Evolutionary conservation across 1,140 invertebrate genomes (phyloP).

Genomic region (Drosophila grimshawi): DNA sequence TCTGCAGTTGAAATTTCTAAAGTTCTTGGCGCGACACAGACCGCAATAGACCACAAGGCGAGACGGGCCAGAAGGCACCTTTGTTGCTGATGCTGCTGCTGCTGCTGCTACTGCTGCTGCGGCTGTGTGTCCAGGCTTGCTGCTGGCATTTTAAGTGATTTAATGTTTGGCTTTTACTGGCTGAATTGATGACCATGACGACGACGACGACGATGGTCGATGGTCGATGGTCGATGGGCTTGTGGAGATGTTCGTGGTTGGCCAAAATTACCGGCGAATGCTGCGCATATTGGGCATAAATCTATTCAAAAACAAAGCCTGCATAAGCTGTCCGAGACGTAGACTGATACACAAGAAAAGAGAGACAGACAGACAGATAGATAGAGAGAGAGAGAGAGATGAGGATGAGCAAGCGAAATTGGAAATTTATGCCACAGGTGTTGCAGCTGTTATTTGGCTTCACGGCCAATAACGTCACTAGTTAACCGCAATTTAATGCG

Average conservation of each 20-base stretch:
- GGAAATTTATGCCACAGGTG: conserved; percentile 74
- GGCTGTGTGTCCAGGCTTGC: conserved; percentile 69
- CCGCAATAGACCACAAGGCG: conserved; percentile 7
- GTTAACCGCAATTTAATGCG: conserved; percentile 63
- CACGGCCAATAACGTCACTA: conserved; percentile 17
- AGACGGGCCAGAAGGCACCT: conserved; percentile 24
- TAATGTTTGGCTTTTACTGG: conserved; percentile 75
- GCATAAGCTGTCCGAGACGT: conserved; percentile 19
- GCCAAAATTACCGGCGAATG: conserved; percentile 62
- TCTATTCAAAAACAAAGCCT: conserved; percentile 65
- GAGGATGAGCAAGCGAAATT: neutral
- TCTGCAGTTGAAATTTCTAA: conserved; percentile 53
- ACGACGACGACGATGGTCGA: conserved; percentile 2
- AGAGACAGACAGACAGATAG: neutral
- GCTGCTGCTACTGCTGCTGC: neutral
- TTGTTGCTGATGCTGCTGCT: neutral
- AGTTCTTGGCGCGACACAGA: conserved; percentile 63
- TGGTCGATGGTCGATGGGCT: conserved; percentile 15
- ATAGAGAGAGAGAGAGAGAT: neutral
- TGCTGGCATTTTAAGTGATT: conserved; percentile 80
- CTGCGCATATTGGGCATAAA: conserved; percentile 79
- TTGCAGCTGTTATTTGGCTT: conserved; percentile 22
- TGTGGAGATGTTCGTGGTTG: conserved; percentile 16
- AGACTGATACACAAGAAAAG: no score
- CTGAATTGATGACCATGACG: conserved; percentile 39